Evolutionary conservation across 2,888 invertebrate genomes (phyloP).

Genomic region (Disparrhopalites patrizii): DNA sequence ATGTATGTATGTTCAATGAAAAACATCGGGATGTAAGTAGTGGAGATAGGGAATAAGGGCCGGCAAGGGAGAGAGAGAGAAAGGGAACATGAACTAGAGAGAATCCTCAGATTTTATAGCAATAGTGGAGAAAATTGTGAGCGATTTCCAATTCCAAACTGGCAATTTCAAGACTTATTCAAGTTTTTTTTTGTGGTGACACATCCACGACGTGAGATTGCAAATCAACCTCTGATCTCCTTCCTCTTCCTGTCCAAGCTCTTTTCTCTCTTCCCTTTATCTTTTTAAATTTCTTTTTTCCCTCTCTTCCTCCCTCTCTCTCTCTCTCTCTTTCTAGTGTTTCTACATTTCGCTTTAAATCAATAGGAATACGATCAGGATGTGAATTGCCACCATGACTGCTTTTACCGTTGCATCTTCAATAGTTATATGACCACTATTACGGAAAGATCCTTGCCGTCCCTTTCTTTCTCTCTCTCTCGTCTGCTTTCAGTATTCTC

Average conservation of each 20-base stretch:
- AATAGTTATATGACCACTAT: too few species aligned
- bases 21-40: background rate
- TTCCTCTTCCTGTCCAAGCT: background rate
- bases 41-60: background rate
- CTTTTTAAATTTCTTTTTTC: background rate
- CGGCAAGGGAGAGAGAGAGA: background rate
- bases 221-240: constrained; percentile 11
- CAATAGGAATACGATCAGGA: too few species aligned
- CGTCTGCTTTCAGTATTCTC: too few species aligned
- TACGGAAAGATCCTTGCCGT: too few species aligned
- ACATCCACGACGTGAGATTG: background rate
- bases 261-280: background rate
- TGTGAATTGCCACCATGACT: too few species aligned
- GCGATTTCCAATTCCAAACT: constrained; percentile 7
- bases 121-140: too few species aligned
- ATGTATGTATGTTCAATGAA: background rate
- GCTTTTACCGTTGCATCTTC: too few species aligned
- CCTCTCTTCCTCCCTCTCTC: background rate
- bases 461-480: background rate
- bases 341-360: too few species aligned
- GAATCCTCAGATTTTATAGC: too few species aligned
- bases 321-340: background rate
- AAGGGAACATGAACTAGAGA: background rate
- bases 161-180: background rate
- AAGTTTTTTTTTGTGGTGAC: background rate